Evolutionary conservation across 2,113 vertebrate species (phyloP).

Genomic region (Panthera uncia): DNA sequence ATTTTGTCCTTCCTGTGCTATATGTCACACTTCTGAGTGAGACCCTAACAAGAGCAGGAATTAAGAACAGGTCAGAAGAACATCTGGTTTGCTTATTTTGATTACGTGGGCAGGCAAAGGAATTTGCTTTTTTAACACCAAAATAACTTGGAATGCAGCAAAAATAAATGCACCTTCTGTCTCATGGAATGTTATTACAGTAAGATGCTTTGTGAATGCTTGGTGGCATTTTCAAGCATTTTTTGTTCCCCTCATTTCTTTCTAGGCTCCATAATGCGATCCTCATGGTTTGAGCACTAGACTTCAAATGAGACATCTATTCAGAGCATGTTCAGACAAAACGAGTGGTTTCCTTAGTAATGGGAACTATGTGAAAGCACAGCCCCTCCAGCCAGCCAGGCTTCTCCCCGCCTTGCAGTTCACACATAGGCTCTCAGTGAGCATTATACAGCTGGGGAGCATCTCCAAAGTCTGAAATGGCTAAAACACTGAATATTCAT

Average conservation of each 20-base stretch:
- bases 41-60: constrained; percentile 30
- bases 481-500: constrained; percentile 49
- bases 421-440: constrained; percentile 56
- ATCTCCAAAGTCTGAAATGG: constrained; percentile 23
- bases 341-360: constrained; percentile 87
- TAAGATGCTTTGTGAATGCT: constrained; percentile 54
- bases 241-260: constrained; percentile 76
- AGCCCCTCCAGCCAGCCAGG: constrained; percentile 64
- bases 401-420: constrained; percentile 18
- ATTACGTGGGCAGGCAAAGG: constrained; percentile 61
- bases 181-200: constrained; percentile 45
- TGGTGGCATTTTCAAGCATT: constrained; percentile 60
- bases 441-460: neutral
- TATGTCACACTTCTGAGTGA: constrained; percentile 9
- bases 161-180: constrained; percentile 72
- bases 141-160: constrained; percentile 58
- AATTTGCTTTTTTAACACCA: constrained; percentile 59
- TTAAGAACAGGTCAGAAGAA: constrained; percentile 54
- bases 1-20: neutral
- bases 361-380: constrained; percentile 80
- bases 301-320: constrained; percentile 88
- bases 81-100: constrained; percentile 66
- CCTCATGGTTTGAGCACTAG: constrained; percentile 83
- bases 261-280: constrained; percentile 78
- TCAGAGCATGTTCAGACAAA: constrained; percentile 86